phyloP scores from a whole-genome alignment of 2,113 vertebrate species.

The Lates calcarifer region DNA sequence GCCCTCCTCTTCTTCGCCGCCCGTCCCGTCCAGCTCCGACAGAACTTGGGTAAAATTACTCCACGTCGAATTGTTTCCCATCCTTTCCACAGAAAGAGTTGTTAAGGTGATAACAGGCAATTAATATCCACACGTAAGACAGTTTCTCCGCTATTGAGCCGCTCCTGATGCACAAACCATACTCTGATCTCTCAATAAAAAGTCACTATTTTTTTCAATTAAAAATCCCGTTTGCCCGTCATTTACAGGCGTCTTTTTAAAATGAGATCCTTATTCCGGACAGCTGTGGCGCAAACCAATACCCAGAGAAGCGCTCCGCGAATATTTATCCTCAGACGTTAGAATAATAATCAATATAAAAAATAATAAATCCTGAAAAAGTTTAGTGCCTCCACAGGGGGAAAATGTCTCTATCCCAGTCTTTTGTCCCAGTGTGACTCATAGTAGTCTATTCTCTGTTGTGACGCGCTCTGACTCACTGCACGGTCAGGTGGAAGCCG shows the following conservation, averaged over 20 bases:
- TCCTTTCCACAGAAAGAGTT: neutral
- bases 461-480: slow-evolving; percentile 21
- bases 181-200: neutral
- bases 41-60: slow-evolving; percentile 68
- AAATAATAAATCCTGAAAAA: neutral
- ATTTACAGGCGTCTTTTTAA: neutral
- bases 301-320: too few relatives aligned
- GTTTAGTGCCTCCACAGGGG: neutral
- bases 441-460: neutral
- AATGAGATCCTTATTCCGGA: neutral
- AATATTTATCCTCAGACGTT: too few relatives aligned
- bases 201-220: neutral
- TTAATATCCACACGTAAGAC: neutral
- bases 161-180: neutral
- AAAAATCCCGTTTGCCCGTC: neutral
- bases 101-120: neutral
- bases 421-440: slow-evolving; percentile 11
- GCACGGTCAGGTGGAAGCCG: neutral
- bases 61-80: slow-evolving; percentile 73
- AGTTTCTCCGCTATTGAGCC: neutral
- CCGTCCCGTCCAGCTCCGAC: slow-evolving; percentile 57
- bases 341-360: too few relatives aligned
- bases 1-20: slow-evolving; percentile 28
- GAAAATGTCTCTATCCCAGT: neutral
- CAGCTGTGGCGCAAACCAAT: neutral